Conservation (phyloP, 2,113 vertebrate genomes). For the Aldabrachelys gigantea region DNA sequence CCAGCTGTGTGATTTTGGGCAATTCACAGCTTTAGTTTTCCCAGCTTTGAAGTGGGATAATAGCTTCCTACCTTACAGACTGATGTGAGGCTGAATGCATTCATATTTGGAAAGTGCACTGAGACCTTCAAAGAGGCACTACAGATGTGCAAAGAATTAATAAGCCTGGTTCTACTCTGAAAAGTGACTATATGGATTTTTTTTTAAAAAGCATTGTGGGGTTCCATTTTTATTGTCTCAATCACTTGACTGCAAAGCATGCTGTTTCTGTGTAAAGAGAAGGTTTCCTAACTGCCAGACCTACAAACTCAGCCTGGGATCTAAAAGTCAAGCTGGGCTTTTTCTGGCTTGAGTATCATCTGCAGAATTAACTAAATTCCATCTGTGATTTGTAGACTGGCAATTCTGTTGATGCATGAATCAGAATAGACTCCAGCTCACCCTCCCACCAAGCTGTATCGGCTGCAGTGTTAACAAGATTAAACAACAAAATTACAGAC, state of each 20-base stretch:
- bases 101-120: neutral
- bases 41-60: neutral
- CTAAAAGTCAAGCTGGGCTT: neutral
- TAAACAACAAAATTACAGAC: neutral
- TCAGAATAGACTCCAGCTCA: neutral
- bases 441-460: neutral
- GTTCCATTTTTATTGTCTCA: neutral
- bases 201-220: neutral
- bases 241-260: neutral
- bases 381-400: neutral
- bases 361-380: neutral
- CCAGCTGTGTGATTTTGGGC: neutral
- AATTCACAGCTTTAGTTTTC: neutral
- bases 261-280: neutral
- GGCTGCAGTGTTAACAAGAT: neutral
- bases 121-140: neutral
- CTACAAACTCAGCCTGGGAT: neutral
- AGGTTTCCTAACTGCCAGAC: neutral
- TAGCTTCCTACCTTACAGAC: neutral
- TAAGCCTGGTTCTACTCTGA: neutral
- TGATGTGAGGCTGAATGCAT: neutral
- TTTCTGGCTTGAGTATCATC: neutral
- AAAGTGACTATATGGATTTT: neutral
- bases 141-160: neutral
- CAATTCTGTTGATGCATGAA: neutral